phyloP scores from a whole-genome alignment of 2,888 invertebrate species.

The Drosophila monieri region DNA sequence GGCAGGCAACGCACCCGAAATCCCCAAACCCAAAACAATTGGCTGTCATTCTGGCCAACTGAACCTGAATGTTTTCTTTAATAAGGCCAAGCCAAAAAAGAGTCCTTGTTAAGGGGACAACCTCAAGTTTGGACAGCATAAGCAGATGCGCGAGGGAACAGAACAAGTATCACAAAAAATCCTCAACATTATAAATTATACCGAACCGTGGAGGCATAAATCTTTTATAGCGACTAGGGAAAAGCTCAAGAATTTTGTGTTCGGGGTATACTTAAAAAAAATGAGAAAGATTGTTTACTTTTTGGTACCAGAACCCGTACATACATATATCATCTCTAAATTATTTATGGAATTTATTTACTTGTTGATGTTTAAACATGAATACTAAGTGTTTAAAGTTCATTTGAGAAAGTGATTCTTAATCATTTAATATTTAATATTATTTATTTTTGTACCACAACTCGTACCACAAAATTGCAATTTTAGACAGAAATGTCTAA shows the following conservation, averaged over 20 bases:
- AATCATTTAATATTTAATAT: background rate
- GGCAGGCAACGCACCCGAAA: slow-evolving; percentile 16
- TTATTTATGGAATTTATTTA: slow-evolving; percentile 12
- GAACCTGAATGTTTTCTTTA: slow-evolving; percentile 2
- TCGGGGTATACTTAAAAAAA: background rate
- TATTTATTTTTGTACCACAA: background rate
- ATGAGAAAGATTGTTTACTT: background rate
- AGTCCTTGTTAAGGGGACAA: slow-evolving; percentile 5
- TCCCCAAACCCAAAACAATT: slow-evolving; percentile 16
- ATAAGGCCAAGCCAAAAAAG: background rate
- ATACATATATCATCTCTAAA: background rate
- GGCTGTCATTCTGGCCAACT: slow-evolving; percentile 8
- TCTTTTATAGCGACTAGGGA: slow-evolving; percentile 30
- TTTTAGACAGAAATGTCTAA: background rate
- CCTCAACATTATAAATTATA: slow-evolving; percentile 26
- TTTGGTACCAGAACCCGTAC: background rate
- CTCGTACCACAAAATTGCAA: background rate
- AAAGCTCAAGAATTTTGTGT: slow-evolving; percentile 13
- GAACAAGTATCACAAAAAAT: slow-evolving; percentile 6
- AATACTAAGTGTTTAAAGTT: background rate
- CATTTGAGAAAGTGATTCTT: background rate
- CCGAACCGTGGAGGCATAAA: slow-evolving; percentile 16
- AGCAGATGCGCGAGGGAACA: background rate
- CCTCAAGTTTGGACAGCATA: background rate
- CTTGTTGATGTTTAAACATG: background rate